Conservation (phyloP, 2,888 invertebrate species). For the Trichopria drosophilae region DNA sequence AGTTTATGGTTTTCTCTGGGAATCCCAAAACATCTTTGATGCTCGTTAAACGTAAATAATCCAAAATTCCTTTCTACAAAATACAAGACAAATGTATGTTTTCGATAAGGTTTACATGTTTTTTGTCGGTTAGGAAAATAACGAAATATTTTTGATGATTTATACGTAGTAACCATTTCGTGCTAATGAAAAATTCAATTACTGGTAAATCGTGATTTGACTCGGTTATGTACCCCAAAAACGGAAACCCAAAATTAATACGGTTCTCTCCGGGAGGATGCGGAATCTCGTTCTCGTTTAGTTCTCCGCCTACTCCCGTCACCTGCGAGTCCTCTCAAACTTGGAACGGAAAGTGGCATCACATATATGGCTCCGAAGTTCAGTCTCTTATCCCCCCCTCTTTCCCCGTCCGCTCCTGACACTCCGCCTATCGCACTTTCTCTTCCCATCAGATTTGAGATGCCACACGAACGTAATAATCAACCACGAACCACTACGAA, state of each 20-base stretch:
- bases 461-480: constrained; percentile 44
- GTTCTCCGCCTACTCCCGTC: constrained; percentile 11
- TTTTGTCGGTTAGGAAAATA: too few relatives aligned
- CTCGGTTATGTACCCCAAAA: constrained; percentile 36
- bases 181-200: constrained; percentile 38
- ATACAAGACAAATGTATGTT: too few relatives aligned
- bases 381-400: constrained; percentile 6
- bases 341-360: constrained; percentile 47
- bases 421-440: constrained; percentile 14
- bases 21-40: too few relatives aligned
- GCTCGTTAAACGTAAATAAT: too few relatives aligned
- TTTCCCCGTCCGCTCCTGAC: not conserved
- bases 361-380: constrained; percentile 47
- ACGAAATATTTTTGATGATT: too few relatives aligned
- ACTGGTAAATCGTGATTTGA: constrained; percentile 30
- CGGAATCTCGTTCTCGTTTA: constrained; percentile 36
- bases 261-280: constrained; percentile 41
- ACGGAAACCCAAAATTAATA: constrained; percentile 52
- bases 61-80: too few relatives aligned
- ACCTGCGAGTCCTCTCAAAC: constrained; percentile 33
- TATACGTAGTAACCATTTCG: too few relatives aligned
- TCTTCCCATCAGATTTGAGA: constrained; percentile 31
- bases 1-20: too few relatives aligned
- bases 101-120: too few relatives aligned
- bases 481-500: constrained; percentile 37